Conservation (phyloP, 2,888 invertebrate species). For the Erebia ligea region DNA sequence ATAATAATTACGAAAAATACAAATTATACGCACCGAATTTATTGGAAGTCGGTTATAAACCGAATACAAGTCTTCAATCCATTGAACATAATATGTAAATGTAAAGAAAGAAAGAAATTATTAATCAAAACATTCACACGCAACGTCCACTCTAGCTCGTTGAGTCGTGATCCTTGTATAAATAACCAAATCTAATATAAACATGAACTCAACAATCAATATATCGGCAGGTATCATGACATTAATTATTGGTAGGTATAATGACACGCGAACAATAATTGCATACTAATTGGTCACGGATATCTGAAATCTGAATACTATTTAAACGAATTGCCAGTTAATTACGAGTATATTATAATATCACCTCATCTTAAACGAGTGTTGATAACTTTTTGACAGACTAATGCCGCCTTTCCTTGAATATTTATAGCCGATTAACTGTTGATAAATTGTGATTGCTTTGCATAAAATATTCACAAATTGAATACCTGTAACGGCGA, state of each 20-base stretch:
- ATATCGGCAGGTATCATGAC: not conserved
- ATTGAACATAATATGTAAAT: not conserved
- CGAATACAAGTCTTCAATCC: too few relatives aligned
- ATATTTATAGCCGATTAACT: conserved; percentile 40
- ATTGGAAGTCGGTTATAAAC: too few relatives aligned
- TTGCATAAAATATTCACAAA: conserved; percentile 38
- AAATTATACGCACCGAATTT: too few relatives aligned
- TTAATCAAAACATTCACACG: not conserved
- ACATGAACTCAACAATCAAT: too few relatives aligned
- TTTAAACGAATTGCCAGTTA: not conserved
- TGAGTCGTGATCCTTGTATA: not conserved
- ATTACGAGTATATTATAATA: too few relatives aligned
- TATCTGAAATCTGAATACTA: not conserved
- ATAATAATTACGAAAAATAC: too few relatives aligned
- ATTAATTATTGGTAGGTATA: not conserved
- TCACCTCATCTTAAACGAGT: conserved; percentile 20
- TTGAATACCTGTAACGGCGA: conserved; percentile 37
- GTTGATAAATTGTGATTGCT: conserved; percentile 38
- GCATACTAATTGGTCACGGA: not conserved
- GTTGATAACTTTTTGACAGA: conserved; percentile 32
- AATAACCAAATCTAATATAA: too few relatives aligned
- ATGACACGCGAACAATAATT: not conserved
- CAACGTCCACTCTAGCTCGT: not conserved
- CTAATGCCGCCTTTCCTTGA: conserved; percentile 36
- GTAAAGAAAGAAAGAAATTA: not conserved